Conservation (phyloP, 2,888 invertebrate species). For the Melipona bicolor region DNA sequence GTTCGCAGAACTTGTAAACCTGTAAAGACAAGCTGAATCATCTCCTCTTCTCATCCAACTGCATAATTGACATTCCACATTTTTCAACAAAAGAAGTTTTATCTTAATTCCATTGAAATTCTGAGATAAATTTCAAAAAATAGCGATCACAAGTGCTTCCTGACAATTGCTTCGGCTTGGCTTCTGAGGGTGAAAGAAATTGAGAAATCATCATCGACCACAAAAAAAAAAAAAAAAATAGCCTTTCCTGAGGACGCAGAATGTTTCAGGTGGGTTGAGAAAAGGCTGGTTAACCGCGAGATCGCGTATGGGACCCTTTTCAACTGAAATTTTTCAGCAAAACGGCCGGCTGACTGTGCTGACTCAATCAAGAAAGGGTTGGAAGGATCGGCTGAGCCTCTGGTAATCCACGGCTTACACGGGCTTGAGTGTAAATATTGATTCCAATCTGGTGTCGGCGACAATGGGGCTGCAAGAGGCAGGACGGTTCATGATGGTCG, state of each 20-base stretch:
- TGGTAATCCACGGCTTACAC: slow-evolving; percentile 80
- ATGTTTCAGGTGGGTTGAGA: neutral
- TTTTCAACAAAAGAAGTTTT: no score
- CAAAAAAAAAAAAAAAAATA: neutral
- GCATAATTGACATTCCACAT: no score
- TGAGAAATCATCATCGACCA: no score
- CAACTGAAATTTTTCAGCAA: slow-evolving; percentile 20
- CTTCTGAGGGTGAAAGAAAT: no score
- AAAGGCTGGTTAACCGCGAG: slow-evolving; percentile 16
- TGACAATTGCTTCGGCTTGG: no score
- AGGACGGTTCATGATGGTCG: slow-evolving; percentile 56
- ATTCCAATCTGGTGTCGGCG: slow-evolving; percentile 78
- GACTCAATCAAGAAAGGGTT: slow-evolving; percentile 75
- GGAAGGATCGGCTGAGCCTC: slow-evolving; percentile 68
- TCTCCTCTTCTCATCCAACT: no score
- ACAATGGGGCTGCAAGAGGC: slow-evolving; percentile 72
- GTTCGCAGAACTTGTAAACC: no score
- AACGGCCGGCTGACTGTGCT: slow-evolving; percentile 27
- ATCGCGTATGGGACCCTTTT: slow-evolving; percentile 15
- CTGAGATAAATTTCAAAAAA: no score
- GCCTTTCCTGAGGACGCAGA: neutral
- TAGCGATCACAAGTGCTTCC: no score
- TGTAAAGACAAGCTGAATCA: no score
- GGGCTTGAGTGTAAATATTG: slow-evolving; percentile 81
- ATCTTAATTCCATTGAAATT: no score